Conservation (phyloP, 2,113 vertebrate genomes). For the Platichthys flesus region DNA sequence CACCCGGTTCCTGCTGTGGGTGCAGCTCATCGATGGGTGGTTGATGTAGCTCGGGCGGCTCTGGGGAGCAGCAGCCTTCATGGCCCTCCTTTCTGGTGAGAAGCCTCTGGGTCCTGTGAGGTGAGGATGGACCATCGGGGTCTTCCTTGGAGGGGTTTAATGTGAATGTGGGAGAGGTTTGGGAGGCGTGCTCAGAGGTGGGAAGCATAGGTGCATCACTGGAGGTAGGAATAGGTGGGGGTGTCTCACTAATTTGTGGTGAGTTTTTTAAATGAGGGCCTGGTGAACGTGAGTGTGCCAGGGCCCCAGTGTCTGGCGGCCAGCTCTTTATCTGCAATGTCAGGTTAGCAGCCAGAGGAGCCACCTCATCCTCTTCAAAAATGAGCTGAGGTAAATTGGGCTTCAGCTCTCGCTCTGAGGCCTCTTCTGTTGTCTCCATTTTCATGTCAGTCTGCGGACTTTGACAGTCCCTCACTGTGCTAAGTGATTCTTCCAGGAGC, state of each 20-base stretch:
- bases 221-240: constrained; percentile 20
- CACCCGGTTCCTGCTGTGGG: neutral
- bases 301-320: constrained; percentile 31
- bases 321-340: constrained; percentile 58
- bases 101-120: constrained; percentile 37
- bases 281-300: neutral
- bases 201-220: neutral
- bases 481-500: constrained; percentile 82
- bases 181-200: constrained; percentile 33
- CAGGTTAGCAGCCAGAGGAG: constrained; percentile 45
- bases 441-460: constrained; percentile 30
- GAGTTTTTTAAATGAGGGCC: constrained; percentile 26
- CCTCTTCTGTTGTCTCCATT: constrained; percentile 35
- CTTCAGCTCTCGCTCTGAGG: constrained; percentile 36
- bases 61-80: constrained; percentile 42
- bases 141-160: constrained; percentile 13
- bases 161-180: constrained; percentile 15
- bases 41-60: constrained; percentile 52
- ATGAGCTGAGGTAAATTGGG: constrained; percentile 43
- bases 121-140: neutral
- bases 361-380: constrained; percentile 26
- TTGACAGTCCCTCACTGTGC: constrained; percentile 65
- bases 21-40: neutral
- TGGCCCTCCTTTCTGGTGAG: constrained; percentile 20
- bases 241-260: neutral